These are phyloP conservation scores for Sphinx pinastri DNA, from an alignment of 2,888 invertebrate genomes.

Conservation along the genomic window DNA sequence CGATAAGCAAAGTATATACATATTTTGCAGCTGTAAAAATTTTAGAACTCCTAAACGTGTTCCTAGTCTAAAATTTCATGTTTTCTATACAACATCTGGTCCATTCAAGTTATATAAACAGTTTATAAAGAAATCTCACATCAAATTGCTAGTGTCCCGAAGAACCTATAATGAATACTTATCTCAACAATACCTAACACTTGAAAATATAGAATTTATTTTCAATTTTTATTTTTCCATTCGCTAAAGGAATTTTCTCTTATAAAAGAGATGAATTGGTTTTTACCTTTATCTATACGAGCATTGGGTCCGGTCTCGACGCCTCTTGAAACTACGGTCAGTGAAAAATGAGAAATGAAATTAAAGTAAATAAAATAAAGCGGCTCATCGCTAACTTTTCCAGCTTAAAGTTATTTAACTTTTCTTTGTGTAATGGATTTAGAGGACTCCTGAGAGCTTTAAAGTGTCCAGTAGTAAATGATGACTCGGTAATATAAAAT, in stretches of 20 bases:
- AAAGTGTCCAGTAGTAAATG: constrained; percentile 34
- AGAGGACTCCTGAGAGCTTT: constrained; percentile 38
- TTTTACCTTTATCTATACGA: constrained; percentile 4
- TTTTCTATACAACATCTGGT: no score
- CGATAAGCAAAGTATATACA: no score
- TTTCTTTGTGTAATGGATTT: constrained; percentile 45
- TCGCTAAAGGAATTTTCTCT: neutral
- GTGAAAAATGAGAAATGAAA: constrained; percentile 42
- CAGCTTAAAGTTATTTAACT: constrained; percentile 41
- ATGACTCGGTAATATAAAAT: constrained; percentile 33
- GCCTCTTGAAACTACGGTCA: constrained; percentile 35
- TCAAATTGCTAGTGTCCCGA: no score
- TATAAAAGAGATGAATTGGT: constrained; percentile 6
- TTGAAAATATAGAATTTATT: neutral
- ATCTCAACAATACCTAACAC: neutral
- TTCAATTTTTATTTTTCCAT: neutral
- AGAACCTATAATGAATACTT: neutral
- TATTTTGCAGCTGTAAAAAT: no score
- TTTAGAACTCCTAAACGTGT: no score
- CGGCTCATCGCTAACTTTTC: constrained; percentile 39
- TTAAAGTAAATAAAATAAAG: constrained; percentile 45
- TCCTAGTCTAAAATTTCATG: no score
- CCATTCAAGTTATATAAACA: no score
- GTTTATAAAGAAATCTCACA: no score
- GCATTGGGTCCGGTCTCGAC: neutral